Base-by-base conservation (phyloP, 2,797 vertebrate genomes). In the Pseudomugil gertrudae region DNA sequence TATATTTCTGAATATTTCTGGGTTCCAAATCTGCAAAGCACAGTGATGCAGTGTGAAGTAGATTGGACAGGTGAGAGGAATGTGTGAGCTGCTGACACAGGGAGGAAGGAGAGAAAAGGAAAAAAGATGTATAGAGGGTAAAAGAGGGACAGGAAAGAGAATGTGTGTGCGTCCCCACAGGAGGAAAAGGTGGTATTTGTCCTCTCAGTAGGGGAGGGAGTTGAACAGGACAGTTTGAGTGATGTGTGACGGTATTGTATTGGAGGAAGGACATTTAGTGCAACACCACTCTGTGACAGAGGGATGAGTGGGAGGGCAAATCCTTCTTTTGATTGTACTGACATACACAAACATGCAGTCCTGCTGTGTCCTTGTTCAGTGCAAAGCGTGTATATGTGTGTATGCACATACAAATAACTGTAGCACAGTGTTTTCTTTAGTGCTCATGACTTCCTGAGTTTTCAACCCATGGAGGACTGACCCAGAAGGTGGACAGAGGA, bases 201-300 rank as follows among this genome's bases (percentile, higher is more conserved):
- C 84, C 84, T 84, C 81, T 80, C 82, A 52, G 83, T 74, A 57
- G 81, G 83, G 59, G 70, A 70, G 66, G 58, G 4, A 77, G 70
- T 67, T 17, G 27, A 67, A 38, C 72, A 51, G 83, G 85, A 85
- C 80, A 72, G 38, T 70, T 73, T 89, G 88, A 90, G 72, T 86
- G 84, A 90, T 89, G 87, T 86, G 72, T 85, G 79, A 71, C 76
- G 71, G 67, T 72, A 60, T 75, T 76, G 59, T 63, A 30, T 63
- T 69, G 66, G 64, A 57, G 75, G 78, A 81, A 80, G 84, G 81
- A 86, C 81, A 85, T 89, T 89, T 88, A 88, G 80, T 67, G 78
- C 33, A 51, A 89, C 87, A 90, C 79, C 76, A 69, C 57, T 79
- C 43, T 76, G 79, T 84, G 83, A 87, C 87, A 89, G 80, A 79